phyloP scores from a whole-genome alignment of 2,888 invertebrate genomes.

The Isoperla grammatica region DNA sequence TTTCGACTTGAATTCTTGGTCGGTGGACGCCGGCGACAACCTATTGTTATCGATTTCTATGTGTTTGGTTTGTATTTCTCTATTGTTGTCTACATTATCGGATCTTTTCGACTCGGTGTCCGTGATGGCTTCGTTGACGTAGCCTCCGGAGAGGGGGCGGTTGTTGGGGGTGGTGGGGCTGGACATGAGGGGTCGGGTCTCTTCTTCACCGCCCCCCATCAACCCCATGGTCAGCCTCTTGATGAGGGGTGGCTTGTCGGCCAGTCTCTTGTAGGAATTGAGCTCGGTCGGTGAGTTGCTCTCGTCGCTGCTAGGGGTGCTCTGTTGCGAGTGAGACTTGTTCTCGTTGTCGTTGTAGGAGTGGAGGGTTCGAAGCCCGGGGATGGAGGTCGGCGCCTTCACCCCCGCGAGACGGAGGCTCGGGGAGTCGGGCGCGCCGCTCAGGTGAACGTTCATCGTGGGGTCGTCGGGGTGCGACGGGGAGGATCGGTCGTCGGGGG shows the following conservation, averaged over 20 bases:
- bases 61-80: constrained; percentile 49
- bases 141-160: constrained; percentile 67
- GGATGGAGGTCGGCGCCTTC: constrained; percentile 49
- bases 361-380: constrained; percentile 60
- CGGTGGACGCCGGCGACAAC: constrained; percentile 44
- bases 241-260: constrained; percentile 73
- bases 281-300: constrained; percentile 83
- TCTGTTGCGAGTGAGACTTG: constrained; percentile 44
- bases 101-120: constrained; percentile 51
- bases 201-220: constrained; percentile 60
- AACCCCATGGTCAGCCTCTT: constrained; percentile 73
- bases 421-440: constrained; percentile 45
- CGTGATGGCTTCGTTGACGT: constrained; percentile 72
- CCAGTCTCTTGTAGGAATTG: constrained; percentile 75
- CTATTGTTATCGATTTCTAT: constrained; percentile 57
- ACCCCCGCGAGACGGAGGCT: constrained; percentile 45
- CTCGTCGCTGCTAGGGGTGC: constrained; percentile 63
- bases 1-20: constrained; percentile 50
- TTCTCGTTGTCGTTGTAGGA: constrained; percentile 40
- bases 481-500: constrained; percentile 29
- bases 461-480: constrained; percentile 29
- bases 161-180: constrained; percentile 47
- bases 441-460: constrained; percentile 51
- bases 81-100: constrained; percentile 41
- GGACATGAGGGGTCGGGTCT: constrained; percentile 67